These are phyloP conservation scores for Axinella damicornis DNA, from an alignment of 37 sponge, comb jelly and placozoan species.

Conservation along the genomic window DNA sequence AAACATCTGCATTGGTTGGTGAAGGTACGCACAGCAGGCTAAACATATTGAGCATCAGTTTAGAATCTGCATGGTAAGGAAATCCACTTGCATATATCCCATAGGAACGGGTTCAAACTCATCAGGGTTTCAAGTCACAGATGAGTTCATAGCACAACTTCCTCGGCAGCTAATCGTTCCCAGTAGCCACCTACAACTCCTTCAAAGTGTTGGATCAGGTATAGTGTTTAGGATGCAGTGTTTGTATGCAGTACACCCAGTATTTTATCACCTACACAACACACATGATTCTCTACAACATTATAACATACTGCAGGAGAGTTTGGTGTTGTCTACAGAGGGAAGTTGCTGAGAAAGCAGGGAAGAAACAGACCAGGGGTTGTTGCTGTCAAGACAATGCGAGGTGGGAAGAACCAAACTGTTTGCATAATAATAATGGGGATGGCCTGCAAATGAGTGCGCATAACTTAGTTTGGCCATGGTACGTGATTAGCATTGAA, in stretches of 20 bases:
- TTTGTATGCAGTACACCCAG: not conserved
- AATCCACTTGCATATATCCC: no score
- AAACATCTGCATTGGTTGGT: no score
- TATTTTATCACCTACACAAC: no score
- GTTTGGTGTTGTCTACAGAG: conserved; percentile 67
- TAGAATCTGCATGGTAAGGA: no score
- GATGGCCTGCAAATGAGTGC: no score
- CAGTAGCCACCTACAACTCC: conserved; percentile 5
- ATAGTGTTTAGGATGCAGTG: not conserved
- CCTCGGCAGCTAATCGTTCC: conserved; percentile 31
- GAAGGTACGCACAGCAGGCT: no score
- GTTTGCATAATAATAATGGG: no score
- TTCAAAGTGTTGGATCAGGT: conserved; percentile 54
- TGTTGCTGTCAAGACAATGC: conserved; percentile 65
- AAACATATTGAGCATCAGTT: no score
- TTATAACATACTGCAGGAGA: no score
- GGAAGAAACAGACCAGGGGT: not conserved
- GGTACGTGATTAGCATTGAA: not conserved
- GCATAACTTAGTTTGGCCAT: no score
- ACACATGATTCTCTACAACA: not conserved
- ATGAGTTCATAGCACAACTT: not conserved
- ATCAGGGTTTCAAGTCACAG: no score
- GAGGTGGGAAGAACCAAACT: conserved; percentile 43
- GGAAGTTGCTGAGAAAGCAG: not conserved
- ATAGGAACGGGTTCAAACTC: no score